A percentile compares a stretch with the other conserved stretches of the same genome.
These are phyloP conservation scores for Acronicta psi DNA, from an alignment of 2,888 invertebrate genomes.

Conservation along the genomic window DNA sequence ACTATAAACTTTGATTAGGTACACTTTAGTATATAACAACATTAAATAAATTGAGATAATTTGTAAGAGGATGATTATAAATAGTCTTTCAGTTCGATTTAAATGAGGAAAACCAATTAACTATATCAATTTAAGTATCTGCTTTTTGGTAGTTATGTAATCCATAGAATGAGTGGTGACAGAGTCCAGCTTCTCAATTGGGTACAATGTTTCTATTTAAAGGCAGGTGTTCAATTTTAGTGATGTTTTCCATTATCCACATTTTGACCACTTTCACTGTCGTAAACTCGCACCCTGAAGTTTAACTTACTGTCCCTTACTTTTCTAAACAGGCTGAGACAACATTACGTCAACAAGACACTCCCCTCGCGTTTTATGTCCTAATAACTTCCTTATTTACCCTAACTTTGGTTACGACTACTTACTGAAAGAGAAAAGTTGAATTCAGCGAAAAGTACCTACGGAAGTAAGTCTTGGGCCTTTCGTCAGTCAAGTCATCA, in stretches of 20 bases:
- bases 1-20: no score
- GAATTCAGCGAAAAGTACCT: conserved; percentile 3
- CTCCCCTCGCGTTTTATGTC: conserved; percentile 34
- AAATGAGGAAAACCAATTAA: no score
- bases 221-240: conserved; percentile 1
- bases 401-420: conserved; percentile 36
- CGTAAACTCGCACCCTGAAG: conserved; percentile 11
- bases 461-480: conserved; percentile 17
- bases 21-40: no score
- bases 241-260: conserved; percentile 8
- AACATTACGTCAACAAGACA: conserved; percentile 27
- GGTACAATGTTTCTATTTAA: no score
- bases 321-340: conserved; percentile 11
- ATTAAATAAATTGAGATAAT: no score
- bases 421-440: conserved; percentile 34
- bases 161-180: no score
- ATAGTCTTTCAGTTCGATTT: no score
- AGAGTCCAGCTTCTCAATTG: no score
- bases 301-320: conserved; percentile 16
- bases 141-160: no score
- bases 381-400: conserved; percentile 41
- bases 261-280: not conserved
- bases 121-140: no score
- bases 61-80: no score
- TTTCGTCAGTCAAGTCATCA: conserved; percentile 22